Base-by-base conservation (phyloP, 2,888 invertebrate genomes). In the Drosophila neutralis region DNA sequence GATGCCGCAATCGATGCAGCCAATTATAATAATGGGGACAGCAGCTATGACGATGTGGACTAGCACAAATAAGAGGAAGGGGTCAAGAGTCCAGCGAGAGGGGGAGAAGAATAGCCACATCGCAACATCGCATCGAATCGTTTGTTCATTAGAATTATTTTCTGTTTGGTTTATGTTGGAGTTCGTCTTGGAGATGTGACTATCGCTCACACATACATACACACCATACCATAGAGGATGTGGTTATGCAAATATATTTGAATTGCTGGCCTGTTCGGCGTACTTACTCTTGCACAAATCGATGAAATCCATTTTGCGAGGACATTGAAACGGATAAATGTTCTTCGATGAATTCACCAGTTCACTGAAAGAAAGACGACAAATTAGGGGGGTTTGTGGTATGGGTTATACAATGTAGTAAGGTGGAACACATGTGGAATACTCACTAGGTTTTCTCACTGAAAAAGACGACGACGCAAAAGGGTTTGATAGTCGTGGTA, bases 401-500 rank as follows among this genome's bases (percentile, higher is more conserved):
- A 13, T 21, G 11, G 42, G 21, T 11, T 6, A 21, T 18, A 42
- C 21, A 56, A 10, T 21, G 21, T 21, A 10, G 3, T 27, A 11
- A 15, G 21, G 29, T 8, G 24, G 27, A 6, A 21, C 8, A 15
- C 35, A 38, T 1, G 15, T 24, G n/a, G 31, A 27, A 1, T 13
- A 75, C 96, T 95, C 94, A 97, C 97, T 95, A 97, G 75, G 95
- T 94, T 90, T 96, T 96, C 93, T 97, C 97, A 92, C 96, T 95
- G 92, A 97, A 97, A 93, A 97, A 97, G 92, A 96, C 96, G 57
- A 97, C 97, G 86, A 96, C 95, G 62, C 96, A 96, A 82, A 97
- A 95, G n/a, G 97, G 96, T 79, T 95, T 94, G 90, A 96, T 96
- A 87, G 95, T 94, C 89, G 96, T 94, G 53, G 84, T 78, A 63